Conservation (phyloP, 2,888 invertebrate genomes). For the Callyntrura sp. region DNA sequence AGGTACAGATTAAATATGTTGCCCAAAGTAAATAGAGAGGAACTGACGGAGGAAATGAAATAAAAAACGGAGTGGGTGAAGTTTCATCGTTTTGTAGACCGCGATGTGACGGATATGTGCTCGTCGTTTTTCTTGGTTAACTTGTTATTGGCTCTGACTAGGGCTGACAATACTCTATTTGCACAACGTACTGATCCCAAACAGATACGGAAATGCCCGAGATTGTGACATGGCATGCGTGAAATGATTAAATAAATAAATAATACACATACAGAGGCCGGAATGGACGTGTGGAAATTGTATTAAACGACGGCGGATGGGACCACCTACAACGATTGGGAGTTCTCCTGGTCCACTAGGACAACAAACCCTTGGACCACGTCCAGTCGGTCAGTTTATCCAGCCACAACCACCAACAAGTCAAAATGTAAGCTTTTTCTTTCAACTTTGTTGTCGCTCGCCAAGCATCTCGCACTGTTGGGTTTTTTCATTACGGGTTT, state of each 20-base stretch:
- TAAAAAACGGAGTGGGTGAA: neutral
- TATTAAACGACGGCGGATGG: slow-evolving; percentile 84
- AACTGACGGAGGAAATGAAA: neutral
- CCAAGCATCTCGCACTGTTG: slow-evolving; percentile 12
- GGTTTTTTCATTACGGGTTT: slow-evolving; percentile 7
- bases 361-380: slow-evolving; percentile 79
- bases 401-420: slow-evolving; percentile 75
- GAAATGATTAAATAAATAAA: slow-evolving; percentile 74
- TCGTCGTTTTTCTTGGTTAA: slow-evolving; percentile 7
- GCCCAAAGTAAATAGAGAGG: neutral
- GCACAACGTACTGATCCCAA: slow-evolving; percentile 36
- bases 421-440: slow-evolving; percentile 72
- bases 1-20: neutral
- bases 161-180: slow-evolving; percentile 18
- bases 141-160: slow-evolving; percentile 25
- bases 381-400: slow-evolving; percentile 78
- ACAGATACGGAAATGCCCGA: slow-evolving; percentile 46
- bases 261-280: slow-evolving; percentile 84
- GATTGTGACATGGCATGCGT: slow-evolving; percentile 55
- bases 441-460: slow-evolving; percentile 11
- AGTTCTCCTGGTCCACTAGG: slow-evolving; percentile 74
- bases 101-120: slow-evolving; percentile 1
- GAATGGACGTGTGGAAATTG: slow-evolving; percentile 85
- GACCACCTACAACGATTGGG: slow-evolving; percentile 80
- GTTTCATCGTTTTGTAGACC: neutral